Base-by-base conservation (phyloP, 2,113 vertebrate species). In the Lepisosteus oculatus region DNA sequence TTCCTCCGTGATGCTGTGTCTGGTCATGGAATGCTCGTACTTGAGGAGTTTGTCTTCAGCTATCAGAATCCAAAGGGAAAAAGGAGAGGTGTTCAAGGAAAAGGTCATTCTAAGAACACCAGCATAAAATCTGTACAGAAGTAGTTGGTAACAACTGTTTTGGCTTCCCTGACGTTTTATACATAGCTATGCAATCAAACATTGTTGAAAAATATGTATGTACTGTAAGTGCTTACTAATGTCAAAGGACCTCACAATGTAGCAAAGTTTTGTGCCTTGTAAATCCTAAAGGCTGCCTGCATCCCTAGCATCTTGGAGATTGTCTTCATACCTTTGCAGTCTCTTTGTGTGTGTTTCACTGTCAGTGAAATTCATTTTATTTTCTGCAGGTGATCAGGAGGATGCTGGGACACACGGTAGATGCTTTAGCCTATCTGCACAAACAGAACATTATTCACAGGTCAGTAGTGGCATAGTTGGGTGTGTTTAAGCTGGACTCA, bases 351-450 rank as follows among this genome's bases (percentile, higher is more conserved):
- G 0, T 29, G 29, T 29, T 29, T 29, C 29, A 29, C 29, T 29
- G 29, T 29, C 29, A 29, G 29, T 29, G 29, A 29, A 29, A 1
- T 0, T 15, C 55, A 1, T 61, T 11, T 0, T 51, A 71, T 62
- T 17, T 15, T 72, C 66, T 43, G n/a, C 76, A 94, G 92, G 84
- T 89, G 74, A 43, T 93, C 56, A 65, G 78, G 70, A 79, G 61
- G 3, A 80, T 90, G 55, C 80, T 93, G 76, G 90, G 87, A 17
- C 90, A 94, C 78, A 84, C 89, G 79, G 42, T 92, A 61, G 89
- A 92, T 13, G 89, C 84, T 2, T 78, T 94, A 65, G 71, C 88
- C 11, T 93, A 88, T 73, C 75, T 94, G 62, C 91, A 94, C 57
- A 74, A 65, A 8, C 69, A 76, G 73, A 80, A 79, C 64, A 73